Evolutionary conservation across 2,888 invertebrate genomes (phyloP).

Genomic region (Brachylomia viminalis): DNA sequence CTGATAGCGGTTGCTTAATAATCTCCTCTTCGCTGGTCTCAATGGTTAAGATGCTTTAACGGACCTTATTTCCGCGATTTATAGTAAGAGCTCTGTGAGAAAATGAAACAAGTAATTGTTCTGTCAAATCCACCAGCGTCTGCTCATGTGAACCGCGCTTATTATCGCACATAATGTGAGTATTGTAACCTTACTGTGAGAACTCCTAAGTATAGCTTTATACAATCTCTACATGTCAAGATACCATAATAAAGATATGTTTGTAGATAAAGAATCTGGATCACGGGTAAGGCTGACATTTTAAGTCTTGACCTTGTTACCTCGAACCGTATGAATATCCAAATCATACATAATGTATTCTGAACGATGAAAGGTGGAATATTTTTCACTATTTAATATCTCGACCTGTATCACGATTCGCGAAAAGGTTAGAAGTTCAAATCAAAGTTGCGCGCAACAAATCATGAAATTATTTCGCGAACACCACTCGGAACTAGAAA

Average conservation of each 20-base stretch:
- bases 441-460: conserved; percentile 65
- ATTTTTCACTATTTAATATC: conserved; percentile 63
- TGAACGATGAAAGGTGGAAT: conserved; percentile 65
- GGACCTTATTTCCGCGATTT: conserved; percentile 79
- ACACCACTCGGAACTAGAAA: conserved; percentile 52
- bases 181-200: conserved; percentile 76
- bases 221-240: conserved; percentile 65
- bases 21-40: conserved; percentile 54
- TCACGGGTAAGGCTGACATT: conserved; percentile 66
- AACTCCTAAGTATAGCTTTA: conserved; percentile 73
- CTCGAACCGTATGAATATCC: conserved; percentile 64
- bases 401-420: conserved; percentile 64
- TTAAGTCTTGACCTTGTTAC: conserved; percentile 69
- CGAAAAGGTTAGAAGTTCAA: conserved; percentile 75
- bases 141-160: conserved; percentile 80
- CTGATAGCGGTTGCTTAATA: conserved; percentile 68
- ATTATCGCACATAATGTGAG: conserved; percentile 72
- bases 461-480: conserved; percentile 59
- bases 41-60: conserved; percentile 64
- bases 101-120: conserved; percentile 81
- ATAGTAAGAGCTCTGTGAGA: conserved; percentile 79
- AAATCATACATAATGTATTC: conserved; percentile 70
- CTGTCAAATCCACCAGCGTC: conserved; percentile 76
- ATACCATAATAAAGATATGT: conserved; percentile 63
- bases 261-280: conserved; percentile 65